These are phyloP conservation scores for Drosophila bipectinata DNA, from an alignment of 1,140 invertebrate species.

Conservation along the genomic window DNA sequence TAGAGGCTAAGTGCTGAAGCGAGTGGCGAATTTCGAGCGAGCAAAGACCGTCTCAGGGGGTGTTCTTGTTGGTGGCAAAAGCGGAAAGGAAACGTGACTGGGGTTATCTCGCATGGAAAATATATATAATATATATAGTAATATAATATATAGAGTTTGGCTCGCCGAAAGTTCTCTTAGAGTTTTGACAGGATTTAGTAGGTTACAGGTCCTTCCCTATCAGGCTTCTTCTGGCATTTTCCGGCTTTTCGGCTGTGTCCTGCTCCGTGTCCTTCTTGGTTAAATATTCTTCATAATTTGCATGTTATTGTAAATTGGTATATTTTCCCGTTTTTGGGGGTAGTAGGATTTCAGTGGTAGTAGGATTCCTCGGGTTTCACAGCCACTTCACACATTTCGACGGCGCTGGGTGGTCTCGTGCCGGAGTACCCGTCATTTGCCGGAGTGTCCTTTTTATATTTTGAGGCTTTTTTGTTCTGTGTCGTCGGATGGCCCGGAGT, in stretches of 20 bases:
- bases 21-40: slow-evolving; percentile 71
- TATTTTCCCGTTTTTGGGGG: background rate
- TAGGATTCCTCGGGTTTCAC: slow-evolving; percentile 78
- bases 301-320: slow-evolving; percentile 55
- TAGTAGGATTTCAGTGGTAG: slow-evolving; percentile 15
- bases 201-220: slow-evolving; percentile 50
- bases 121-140: slow-evolving; percentile 43
- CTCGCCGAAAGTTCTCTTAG: slow-evolving; percentile 71
- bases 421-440: slow-evolving; percentile 13
- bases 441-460: slow-evolving; percentile 6
- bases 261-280: slow-evolving; percentile 12
- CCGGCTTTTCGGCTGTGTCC: slow-evolving; percentile 1
- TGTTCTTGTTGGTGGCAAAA: slow-evolving; percentile 65
- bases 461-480: slow-evolving; percentile 12
- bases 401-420: slow-evolving; percentile 51
- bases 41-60: slow-evolving; percentile 73
- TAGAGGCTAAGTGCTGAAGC: slow-evolving; percentile 73
- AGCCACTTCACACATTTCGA: slow-evolving; percentile 79
- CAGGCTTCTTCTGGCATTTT: slow-evolving; percentile 29
- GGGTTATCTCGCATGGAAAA: slow-evolving; percentile 75
- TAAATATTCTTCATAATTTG: slow-evolving; percentile 62
- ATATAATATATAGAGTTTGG: slow-evolving; percentile 53
- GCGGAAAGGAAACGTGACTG: slow-evolving; percentile 79
- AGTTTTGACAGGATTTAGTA: slow-evolving; percentile 28
- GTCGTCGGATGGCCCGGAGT: slow-evolving; percentile 40